These are phyloP conservation scores for Rhagologus leucostigma DNA, from an alignment of 2,113 vertebrate species.

Conservation along the genomic window DNA sequence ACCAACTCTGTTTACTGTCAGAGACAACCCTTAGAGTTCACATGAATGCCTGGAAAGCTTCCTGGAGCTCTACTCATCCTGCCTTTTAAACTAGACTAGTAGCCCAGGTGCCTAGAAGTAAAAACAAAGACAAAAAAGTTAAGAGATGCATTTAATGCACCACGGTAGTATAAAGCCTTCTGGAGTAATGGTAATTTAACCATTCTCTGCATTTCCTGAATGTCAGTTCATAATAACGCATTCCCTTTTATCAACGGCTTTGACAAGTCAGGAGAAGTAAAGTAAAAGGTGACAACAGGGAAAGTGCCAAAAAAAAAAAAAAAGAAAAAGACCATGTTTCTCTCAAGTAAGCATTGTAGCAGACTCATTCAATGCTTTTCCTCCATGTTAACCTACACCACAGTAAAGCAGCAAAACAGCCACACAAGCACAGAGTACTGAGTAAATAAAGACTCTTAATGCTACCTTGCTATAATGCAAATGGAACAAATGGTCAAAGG, in stretches of 20 bases:
- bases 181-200: background rate
- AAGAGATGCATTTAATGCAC: constrained; percentile 61
- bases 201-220: constrained; percentile 32
- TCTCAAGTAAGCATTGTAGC: background rate
- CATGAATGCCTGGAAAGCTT: background rate
- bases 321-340: background rate
- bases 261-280: background rate
- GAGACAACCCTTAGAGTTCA: background rate
- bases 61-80: background rate
- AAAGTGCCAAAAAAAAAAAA: background rate
- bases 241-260: constrained; percentile 21
- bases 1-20: background rate
- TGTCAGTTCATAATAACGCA: constrained; percentile 24
- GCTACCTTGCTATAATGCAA: background rate
- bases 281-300: background rate
- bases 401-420: background rate
- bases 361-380: background rate
- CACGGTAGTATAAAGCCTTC: constrained; percentile 8
- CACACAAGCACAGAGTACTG: background rate
- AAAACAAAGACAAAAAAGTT: background rate
- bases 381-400: background rate
- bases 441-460: constrained; percentile 6
- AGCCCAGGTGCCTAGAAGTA: background rate
- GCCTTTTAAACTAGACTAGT: constrained; percentile 1
- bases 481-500: background rate